Percentiles rank a stretch among this genome's conserved stretches.
phyloP scores from a whole-genome alignment of 2,113 vertebrate genomes.

The Gorsachius goisagi region DNA sequence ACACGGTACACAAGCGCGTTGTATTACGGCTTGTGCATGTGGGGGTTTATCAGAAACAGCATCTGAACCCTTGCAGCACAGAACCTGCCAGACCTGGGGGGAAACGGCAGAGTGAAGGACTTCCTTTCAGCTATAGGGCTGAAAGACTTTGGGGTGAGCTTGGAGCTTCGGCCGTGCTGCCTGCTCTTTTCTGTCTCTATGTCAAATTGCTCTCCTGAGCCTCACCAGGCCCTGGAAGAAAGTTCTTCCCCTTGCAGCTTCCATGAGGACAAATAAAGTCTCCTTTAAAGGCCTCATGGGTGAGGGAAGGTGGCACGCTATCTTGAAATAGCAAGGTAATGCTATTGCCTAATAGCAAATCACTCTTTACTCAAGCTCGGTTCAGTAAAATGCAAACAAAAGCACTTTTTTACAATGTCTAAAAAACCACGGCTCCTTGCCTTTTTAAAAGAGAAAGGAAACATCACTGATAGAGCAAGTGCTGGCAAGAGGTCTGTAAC shows the following conservation, averaged over 20 bases:
- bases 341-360: neutral
- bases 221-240: neutral
- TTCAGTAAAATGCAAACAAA: neutral
- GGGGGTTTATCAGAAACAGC: neutral
- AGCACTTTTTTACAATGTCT: neutral
- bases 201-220: neutral
- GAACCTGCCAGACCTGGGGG: neutral
- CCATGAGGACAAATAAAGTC: neutral
- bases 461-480: neutral
- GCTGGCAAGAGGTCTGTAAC: neutral
- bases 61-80: neutral
- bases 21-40: neutral
- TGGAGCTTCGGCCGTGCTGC: neutral
- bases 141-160: neutral
- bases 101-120: neutral
- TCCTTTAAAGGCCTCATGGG: no score
- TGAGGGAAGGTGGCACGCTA: neutral
- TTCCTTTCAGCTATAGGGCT: neutral
- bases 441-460: neutral
- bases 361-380: neutral
- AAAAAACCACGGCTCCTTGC: neutral
- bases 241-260: neutral
- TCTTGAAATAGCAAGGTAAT: neutral
- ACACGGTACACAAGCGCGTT: accelerated
- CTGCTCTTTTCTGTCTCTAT: neutral